Percentiles rank a stretch among this genome's conserved stretches.
phyloP scores from a whole-genome alignment of 1,140 invertebrate genomes.

The Maniola jurtina region DNA sequence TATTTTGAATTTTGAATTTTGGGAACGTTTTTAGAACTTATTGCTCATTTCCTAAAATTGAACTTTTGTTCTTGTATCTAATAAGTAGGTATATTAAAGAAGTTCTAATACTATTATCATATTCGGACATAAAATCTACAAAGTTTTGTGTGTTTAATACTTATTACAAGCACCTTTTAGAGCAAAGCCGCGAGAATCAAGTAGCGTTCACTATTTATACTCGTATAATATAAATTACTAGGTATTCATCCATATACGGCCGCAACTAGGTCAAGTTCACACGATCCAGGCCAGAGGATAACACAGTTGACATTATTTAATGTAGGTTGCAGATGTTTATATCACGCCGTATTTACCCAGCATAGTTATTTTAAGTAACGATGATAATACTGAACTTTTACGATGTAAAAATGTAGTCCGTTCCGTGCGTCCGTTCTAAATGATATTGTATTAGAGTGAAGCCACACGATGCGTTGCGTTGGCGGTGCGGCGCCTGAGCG shows the following conservation, averaged over 20 bases:
- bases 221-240: slow-evolving; percentile 47
- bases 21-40: too few relatives aligned
- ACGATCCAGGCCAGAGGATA: slow-evolving; percentile 72
- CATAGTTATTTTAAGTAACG: slow-evolving; percentile 26
- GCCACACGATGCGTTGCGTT: too few relatives aligned
- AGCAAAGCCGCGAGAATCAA: neutral
- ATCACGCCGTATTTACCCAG: slow-evolving; percentile 25
- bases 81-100: too few relatives aligned
- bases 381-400: slow-evolving; percentile 19
- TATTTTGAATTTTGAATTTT: too few relatives aligned
- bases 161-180: neutral
- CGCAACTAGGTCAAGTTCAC: slow-evolving; percentile 70
- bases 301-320: slow-evolving; percentile 59
- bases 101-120: neutral
- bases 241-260: slow-evolving; percentile 53
- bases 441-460: too few relatives aligned
- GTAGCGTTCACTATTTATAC: slow-evolving; percentile 41
- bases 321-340: slow-evolving; percentile 49
- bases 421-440: neutral
- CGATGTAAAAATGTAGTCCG: slow-evolving; percentile 11
- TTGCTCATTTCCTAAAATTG: too few relatives aligned
- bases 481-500: too few relatives aligned
- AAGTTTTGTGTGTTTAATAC: neutral
- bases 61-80: too few relatives aligned
- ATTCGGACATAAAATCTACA: neutral